Base-by-base conservation (phyloP, 2,797 vertebrate genomes). In the Poecilia gillii region DNA sequence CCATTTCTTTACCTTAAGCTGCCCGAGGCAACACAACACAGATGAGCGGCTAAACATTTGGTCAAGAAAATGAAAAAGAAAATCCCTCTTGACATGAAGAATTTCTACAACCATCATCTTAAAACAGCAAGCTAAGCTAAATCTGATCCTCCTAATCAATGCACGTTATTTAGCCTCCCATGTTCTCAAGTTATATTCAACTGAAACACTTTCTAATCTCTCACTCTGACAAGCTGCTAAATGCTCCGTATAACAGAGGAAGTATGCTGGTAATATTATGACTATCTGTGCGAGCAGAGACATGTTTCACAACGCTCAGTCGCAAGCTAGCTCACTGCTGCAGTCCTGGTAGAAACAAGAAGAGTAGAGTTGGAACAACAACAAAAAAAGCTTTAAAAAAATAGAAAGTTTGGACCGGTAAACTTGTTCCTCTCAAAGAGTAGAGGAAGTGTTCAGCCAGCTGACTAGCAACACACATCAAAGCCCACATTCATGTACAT, bases 221-320 rank as follows among this genome's bases (percentile, higher is more conserved):
- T 41, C 36, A 13, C 68, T 46, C 43, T 8, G 43, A 71, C 45
- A 28, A 71, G 41, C 41, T 12, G 12, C 18, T 46, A 18, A 72
- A 46, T 43, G 25, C 68, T 45, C 68, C 0, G 41, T 1, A 8
- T 18, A 28, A 18, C 41, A 46, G 41, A 46, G 68, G 68, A 72
- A 72, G 68, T 28, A 28, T 45, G 68, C 16, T 45, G 41, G 68
- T 18, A 28, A 18, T 8, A 6, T 18, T 28, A 28, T 18, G 41
- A n/a, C n/a, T 45, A 1, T 16, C 2, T 0, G 16, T n/a, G 72
- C 78, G 8, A 0, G 83, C 43, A n/a, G 13, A 64, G 76, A 73
- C 84, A 59, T 31, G 89, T 87, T 84, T 89, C 77, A 59, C 77
- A 74, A 82, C 20, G 25, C 75, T 31, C 64, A 31, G 8, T 28